Evolutionary conservation across 2,888 invertebrate genomes (phyloP).

Genomic region (Matsumyia berberina): DNA sequence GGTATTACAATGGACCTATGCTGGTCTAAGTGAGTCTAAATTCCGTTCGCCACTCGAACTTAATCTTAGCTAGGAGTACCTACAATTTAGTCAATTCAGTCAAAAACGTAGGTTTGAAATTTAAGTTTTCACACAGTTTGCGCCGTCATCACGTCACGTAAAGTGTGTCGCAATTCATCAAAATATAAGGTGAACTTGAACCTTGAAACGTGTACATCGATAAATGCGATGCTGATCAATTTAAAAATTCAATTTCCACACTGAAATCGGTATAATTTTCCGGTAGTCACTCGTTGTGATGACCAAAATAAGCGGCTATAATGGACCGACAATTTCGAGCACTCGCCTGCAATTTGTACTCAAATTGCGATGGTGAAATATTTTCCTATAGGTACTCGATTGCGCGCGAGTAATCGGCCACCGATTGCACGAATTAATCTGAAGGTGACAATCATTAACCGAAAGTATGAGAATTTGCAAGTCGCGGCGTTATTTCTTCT

Average conservation of each 20-base stretch:
- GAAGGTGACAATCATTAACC: constrained; percentile 76
- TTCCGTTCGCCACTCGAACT: no score
- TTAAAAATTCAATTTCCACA: constrained; percentile 45
- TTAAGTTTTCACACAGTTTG: no score
- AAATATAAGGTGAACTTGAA: constrained; percentile 27
- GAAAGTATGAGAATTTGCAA: constrained; percentile 75
- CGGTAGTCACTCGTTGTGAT: constrained; percentile 48
- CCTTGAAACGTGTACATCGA: constrained; percentile 24
- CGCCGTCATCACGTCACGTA: no score
- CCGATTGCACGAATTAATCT: constrained; percentile 62
- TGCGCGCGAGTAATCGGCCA: constrained; percentile 54
- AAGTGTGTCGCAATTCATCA: not conserved
- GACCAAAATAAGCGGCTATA: constrained; percentile 31
- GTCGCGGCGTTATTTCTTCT: constrained; percentile 46
- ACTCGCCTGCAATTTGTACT: constrained; percentile 63
- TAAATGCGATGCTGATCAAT: constrained; percentile 15
- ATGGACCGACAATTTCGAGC: constrained; percentile 57
- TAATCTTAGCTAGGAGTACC: no score
- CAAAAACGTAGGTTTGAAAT: no score
- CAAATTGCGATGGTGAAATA: constrained; percentile 43
- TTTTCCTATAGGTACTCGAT: constrained; percentile 45
- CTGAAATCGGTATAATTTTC: constrained; percentile 43
- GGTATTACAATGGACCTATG: no score
- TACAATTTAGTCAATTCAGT: no score
- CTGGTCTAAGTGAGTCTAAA: no score